A percentile compares a stretch with the other conserved stretches of the same genome.
phyloP scores from a whole-genome alignment of 2,888 invertebrate species.

The Willowsia nigromaculata region DNA sequence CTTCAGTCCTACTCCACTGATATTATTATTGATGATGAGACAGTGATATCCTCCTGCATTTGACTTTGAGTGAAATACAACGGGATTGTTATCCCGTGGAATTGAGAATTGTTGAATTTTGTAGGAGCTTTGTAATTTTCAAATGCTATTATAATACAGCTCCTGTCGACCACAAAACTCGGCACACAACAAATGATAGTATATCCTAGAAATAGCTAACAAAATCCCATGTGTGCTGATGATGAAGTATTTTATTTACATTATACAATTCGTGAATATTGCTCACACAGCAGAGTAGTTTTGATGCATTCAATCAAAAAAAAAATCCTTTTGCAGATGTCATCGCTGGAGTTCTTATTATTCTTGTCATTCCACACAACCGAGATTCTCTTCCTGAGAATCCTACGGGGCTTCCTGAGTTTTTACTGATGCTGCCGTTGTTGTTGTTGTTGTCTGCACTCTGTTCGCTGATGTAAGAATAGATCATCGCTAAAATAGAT shows the following conservation, averaged over 20 bases:
- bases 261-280: neutral
- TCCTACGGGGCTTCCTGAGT: slow-evolving; percentile 13
- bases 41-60: slow-evolving; percentile 6
- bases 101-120: slow-evolving; percentile 21
- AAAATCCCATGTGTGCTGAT: slow-evolving; percentile 32
- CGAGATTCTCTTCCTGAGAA: neutral
- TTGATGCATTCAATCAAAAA: slow-evolving; percentile 17
- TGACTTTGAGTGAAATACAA: slow-evolving; percentile 15
- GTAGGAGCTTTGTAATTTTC: neutral
- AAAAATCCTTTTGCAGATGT: slow-evolving; percentile 8
- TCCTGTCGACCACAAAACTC: neutral
- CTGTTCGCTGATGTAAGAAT: neutral
- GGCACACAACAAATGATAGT: neutral
- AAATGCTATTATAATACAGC: neutral
- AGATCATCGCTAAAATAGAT: neutral
- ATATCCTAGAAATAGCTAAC: neutral
- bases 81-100: slow-evolving; percentile 9
- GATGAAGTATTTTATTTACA: slow-evolving; percentile 3
- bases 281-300: neutral
- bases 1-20: neutral
- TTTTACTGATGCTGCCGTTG: neutral
- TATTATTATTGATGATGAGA: slow-evolving; percentile 16
- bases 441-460: neutral
- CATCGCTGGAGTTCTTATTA: slow-evolving; percentile 26
- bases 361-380: slow-evolving; percentile 4